Evolutionary conservation across 2,797 vertebrate genomes (phyloP), one percentile per base, ranked within the genome.

Genomic region (Ataeniobius toweri): DNA sequence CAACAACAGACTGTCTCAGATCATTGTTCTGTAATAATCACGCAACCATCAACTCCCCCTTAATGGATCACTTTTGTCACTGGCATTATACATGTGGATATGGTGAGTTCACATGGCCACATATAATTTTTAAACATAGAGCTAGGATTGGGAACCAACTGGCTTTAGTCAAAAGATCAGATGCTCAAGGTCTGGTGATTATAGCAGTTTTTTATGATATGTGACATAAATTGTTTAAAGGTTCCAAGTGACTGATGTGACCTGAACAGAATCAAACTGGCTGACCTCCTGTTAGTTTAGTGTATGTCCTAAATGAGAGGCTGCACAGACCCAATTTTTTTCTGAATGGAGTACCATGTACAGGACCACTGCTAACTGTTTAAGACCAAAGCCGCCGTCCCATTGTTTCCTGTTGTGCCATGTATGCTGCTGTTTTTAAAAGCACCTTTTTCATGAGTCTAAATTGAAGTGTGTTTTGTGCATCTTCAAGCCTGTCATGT

Each of bases 1-100:
- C 41, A 48, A 69, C 65, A 69, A 69, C 41, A 48, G 10, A 69
- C 18, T 53, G 41, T 69, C 67, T 69, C n/a, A 69, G 67, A 69
- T 46, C 67, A 48, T 69, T 48, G 67, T 48, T 69, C 67, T 69
- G 41, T 46, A 44, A 69, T 69, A 69, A 8, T 48, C 24, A 26
- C 12, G 26, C 24, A 48, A 26, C 14, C 67, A 26, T 12, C 3
- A 48, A 69, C 24, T 44, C 3, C 24, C 46, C 24, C 13, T 3
- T 69, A 48, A 48, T 26, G 44, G 6, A 16, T 48, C 67, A 69
- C 24, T 69, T 69, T 46, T 14, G 22, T 44, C 22, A 12, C 3
- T 56, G 55, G 20, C 22, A 24, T n/a, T 24, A n/a, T 24, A n/a
- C 22, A 24, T 10, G 9, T 9, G 22, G 22, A 68, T n/a, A 39